Evolutionary conservation across 2,888 invertebrate genomes (phyloP), one percentile per base, ranked within the genome.

Genomic region (Lycia hirtaria): DNA sequence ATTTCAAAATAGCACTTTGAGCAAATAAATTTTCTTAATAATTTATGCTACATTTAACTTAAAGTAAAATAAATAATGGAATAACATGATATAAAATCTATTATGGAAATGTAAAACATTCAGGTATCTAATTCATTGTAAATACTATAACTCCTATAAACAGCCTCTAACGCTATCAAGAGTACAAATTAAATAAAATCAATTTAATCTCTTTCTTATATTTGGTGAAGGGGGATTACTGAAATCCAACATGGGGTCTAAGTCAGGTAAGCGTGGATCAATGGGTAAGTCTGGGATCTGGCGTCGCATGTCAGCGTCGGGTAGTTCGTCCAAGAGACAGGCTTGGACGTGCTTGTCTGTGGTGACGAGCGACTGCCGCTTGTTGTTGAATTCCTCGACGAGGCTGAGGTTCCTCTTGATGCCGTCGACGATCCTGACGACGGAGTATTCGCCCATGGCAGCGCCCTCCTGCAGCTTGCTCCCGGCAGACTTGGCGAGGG

Each of bases 51-150:
- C 74, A 75, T 87, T 85, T 81, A 85, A 82, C 87, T 88, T 87
- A 85, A 63, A 65, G 69, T 81, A 87, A 86, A 85, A 87, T 87
- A 87, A 87, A 83, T 82, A 62, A 85, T 84, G 86, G 86, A 88
- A 88, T 88, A 92, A 90, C 89, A 85, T 79, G 78, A 83, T 88
- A 90, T 90, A 92, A 92, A 92, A 90, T 88, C 87, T 90, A 88
- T 78, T 83, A 83, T 88, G 88, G 87, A 88, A 89, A 87, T 88
- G 88, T 88, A 84, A 75, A 88, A 86, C 79, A 75, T 79, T 87
- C 85, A 88, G 87, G 88, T 88, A 85, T 85, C 87, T 86, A 88
- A 78, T 74, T 74, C 76, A 82, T 80, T 73, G 77, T 77, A 74
- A 53, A 56, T 44, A 67, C 69, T 75, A 80, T 75, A 78, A 76